A percentile compares a stretch with the other conserved stretches of the same genome.
Evolutionary conservation across 2,888 invertebrate genomes (phyloP).

Genomic region (Tetranychus piercei): DNA sequence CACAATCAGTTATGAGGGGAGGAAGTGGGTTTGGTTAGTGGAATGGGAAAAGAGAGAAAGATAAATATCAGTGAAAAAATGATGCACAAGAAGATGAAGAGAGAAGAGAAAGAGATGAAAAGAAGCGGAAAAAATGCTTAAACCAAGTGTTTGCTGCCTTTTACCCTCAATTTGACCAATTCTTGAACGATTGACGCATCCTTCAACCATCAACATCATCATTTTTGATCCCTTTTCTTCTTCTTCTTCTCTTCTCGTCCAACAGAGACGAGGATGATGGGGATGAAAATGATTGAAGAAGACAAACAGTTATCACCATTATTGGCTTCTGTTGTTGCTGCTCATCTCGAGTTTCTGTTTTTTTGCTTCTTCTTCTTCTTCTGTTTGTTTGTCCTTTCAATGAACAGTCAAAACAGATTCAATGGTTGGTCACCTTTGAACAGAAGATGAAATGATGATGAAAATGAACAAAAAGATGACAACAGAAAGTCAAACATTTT

Average conservation of each 20-base stretch:
- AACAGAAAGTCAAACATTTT: no score
- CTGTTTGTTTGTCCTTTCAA: not conserved
- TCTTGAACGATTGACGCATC: not conserved
- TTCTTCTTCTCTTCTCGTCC: not conserved
- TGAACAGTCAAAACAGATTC: not conserved
- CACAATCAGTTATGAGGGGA: not conserved
- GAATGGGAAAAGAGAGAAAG: not conserved
- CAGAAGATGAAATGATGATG: not conserved
- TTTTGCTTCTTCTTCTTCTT: not conserved
- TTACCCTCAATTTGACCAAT: conserved; percentile 7
- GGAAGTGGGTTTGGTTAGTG: not conserved
- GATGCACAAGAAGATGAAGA: not conserved
- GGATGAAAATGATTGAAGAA: not conserved
- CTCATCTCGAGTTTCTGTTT: no score
- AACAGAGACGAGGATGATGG: conserved; percentile 10
- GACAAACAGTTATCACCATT: not conserved
- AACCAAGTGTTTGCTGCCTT: conserved; percentile 14
- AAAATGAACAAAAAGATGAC: not conserved
- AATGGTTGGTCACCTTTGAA: conserved; percentile 1
- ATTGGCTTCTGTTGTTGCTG: no score
- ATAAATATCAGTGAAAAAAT: conserved; percentile 1
- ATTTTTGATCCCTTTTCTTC: conserved; percentile 9
- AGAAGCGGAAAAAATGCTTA: conserved; percentile 13
- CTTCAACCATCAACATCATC: not conserved
- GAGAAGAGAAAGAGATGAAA: not conserved